Evolutionary conservation across 2,113 vertebrate species (phyloP), one percentile per base, ranked within the genome.

Genomic region (Microcebus murinus): DNA sequence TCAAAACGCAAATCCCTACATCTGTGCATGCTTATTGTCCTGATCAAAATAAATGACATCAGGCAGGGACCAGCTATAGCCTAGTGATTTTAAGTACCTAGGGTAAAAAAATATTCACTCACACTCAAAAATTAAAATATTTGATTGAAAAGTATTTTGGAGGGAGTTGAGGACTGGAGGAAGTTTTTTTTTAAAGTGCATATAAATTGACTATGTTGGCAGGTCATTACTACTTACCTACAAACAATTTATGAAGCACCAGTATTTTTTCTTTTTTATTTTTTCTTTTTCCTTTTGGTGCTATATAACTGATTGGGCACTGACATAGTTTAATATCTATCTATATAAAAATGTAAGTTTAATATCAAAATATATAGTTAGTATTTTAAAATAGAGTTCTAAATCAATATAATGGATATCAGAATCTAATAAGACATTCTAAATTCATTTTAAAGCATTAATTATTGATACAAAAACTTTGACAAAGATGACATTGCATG

Each of bases 381-480:
- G 45, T 65, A 93, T 45, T 63, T 87, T 76, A 90, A 81, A 83
- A 21, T 0, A 90, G 27, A 77, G 36, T 21, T 94, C 82, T 18
- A n/a, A 29, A 15, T 57, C 63, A 36, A 70, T 71, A 84, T n/a
- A 67, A 42, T 48, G 17, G 25, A 71, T 3, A 0, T 74, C 11
- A 92, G 20, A 76, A 67, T 20, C 1, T 36, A 42, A 34, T 70
- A 31, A 65, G 39, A 63, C 36, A 76, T 21, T 73, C 50, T 36
- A 83, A 61, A 65, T 79, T 18, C 20, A 82, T 89, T 94, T 93
- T 61, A 39, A 82, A 65, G 67, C 29, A 85, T 63, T 42, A 77
- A 74, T 89, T 96, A 48, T 48, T 93, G 8, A 96, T n/a, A 39
- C 17, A 42, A 88, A 88, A 84, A 18, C 52, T n/a, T 68, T 48